phyloP scores from a whole-genome alignment of 2,113 vertebrate genomes.

The Oncorhynchus kisutch region DNA sequence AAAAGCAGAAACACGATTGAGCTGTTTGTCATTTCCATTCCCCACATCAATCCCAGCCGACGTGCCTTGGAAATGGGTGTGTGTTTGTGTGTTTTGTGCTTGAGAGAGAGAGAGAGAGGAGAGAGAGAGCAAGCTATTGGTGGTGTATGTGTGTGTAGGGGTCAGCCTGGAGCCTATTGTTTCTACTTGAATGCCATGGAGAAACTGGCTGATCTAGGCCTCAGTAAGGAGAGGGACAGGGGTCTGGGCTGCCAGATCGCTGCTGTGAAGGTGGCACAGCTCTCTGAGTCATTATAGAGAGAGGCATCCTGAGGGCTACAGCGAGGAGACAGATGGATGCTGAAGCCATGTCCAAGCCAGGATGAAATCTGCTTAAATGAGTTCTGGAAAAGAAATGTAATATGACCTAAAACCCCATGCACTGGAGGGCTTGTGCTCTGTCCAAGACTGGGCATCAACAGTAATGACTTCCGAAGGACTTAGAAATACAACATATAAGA shows the following conservation, averaged over 20 bases:
- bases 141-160: not conserved
- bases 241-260: not conserved
- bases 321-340: not conserved
- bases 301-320: not conserved
- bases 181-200: slow-evolving; percentile 3
- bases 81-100: slow-evolving; percentile 8
- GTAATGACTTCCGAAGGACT: too few species aligned
- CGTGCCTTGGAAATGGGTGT: slow-evolving; percentile 10
- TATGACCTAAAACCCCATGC: not conserved
- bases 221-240: not conserved
- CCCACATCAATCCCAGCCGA: slow-evolving; percentile 8
- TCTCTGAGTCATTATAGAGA: slow-evolving; percentile 9
- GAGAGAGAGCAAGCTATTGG: not conserved
- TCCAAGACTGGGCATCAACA: not conserved
- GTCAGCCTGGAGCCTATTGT: slow-evolving; percentile 1
- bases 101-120: not conserved
- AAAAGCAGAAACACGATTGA: not conserved
- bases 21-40: slow-evolving; percentile 26
- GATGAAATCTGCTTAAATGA: not conserved
- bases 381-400: not conserved
- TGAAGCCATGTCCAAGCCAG: not conserved
- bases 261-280: not conserved
- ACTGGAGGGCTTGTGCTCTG: not conserved
- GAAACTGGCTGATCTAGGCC: slow-evolving; percentile 11
- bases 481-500: too few species aligned